These are phyloP conservation scores for Ptychochromis oligacanthus DNA, from an alignment of 2,113 vertebrate species.

Conservation along the genomic window DNA sequence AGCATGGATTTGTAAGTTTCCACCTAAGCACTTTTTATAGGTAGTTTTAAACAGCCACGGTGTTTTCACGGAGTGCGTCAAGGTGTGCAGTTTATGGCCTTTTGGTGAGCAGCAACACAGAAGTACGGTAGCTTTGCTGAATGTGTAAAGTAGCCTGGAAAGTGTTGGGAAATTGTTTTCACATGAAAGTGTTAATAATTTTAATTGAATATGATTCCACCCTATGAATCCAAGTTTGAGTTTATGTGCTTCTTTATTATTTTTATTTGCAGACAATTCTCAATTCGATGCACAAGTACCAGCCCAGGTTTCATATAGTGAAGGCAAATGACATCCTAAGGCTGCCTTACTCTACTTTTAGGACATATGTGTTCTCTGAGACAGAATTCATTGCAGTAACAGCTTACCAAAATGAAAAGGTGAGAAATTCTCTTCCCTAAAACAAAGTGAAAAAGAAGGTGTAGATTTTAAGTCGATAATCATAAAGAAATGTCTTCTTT, in stretches of 20 bases:
- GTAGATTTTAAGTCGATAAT: background rate
- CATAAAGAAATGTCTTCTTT: background rate
- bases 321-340: conserved; percentile 91
- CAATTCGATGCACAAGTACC: conserved; percentile 99
- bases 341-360: conserved; percentile 93
- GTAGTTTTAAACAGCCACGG: background rate
- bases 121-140: background rate
- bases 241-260: background rate
- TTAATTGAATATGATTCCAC: background rate
- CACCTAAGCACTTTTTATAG: background rate
- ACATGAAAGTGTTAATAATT: background rate
- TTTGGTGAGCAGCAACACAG: background rate
- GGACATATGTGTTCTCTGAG: conserved; percentile 92
- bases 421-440: conserved; percentile 56
- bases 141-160: background rate
- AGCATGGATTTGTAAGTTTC: conserved; percentile 95
- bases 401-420: conserved; percentile 97
- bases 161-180: background rate
- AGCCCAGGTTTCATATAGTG: conserved; percentile 93
- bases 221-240: background rate
- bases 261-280: conserved; percentile 86
- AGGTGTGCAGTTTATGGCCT: background rate
- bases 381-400: conserved; percentile 96
- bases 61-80: background rate
- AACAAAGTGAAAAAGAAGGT: background rate